Percentiles rank a stretch among this genome's conserved stretches.
Conservation (phyloP, 2,113 vertebrate genomes). For the Calypte anna region DNA sequence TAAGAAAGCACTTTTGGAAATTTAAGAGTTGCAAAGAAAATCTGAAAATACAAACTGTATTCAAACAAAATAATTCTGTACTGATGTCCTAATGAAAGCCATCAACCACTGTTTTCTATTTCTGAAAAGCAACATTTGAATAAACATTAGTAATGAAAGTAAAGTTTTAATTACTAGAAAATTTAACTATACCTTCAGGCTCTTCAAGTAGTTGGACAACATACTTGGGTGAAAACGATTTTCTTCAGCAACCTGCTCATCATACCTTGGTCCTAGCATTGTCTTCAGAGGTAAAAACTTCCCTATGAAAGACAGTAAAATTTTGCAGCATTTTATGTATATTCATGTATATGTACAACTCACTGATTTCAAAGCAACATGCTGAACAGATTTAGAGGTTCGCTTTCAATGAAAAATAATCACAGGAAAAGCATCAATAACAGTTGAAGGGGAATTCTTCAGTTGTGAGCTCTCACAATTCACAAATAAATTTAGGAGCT, state of each 20-base stretch:
- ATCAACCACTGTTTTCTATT: neutral
- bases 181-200: slow-evolving; percentile 87
- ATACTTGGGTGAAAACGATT: slow-evolving; percentile 95
- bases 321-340: neutral
- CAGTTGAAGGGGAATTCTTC: neutral
- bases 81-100: neutral
- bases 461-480: neutral
- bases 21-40: neutral
- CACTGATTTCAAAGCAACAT: neutral
- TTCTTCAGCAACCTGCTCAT: slow-evolving; percentile 94
- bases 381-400: neutral
- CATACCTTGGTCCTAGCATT: slow-evolving; percentile 94
- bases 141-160: neutral
- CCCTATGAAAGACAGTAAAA: slow-evolving; percentile 73
- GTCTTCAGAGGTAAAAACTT: slow-evolving; percentile 99
- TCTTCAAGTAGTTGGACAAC: slow-evolving; percentile 95
- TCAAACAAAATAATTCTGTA: neutral
- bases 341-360: neutral
- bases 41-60: neutral
- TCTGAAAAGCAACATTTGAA: neutral
- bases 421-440: neutral
- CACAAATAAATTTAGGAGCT: neutral
- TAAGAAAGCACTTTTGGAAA: neutral
- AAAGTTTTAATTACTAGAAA: neutral
- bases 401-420: neutral